Conservation (phyloP, 1,140 invertebrate species). For the Anthonomus grandis region DNA sequence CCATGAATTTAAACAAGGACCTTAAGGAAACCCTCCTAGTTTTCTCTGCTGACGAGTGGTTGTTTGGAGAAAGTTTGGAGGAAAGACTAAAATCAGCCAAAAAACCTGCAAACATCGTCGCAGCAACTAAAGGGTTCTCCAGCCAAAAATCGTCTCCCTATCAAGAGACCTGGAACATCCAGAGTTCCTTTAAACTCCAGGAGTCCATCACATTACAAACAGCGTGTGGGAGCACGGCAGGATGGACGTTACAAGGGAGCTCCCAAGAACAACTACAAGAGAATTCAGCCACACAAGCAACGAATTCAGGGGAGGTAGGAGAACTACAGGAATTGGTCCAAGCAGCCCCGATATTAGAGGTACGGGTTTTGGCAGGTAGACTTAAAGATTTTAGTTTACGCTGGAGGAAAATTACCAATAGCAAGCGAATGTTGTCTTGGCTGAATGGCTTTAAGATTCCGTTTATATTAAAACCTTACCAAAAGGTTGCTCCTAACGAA, state of each 20-base stretch:
- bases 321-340: background rate
- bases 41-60: constrained; percentile 4
- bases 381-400: background rate
- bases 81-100: constrained; percentile 17
- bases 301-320: background rate
- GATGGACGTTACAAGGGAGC: background rate
- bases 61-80: constrained; percentile 15
- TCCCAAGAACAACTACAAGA: background rate
- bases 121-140: background rate
- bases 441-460: constrained; percentile 12
- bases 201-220: background rate
- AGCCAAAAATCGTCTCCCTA: too few relatives aligned
- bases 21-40: constrained; percentile 2
- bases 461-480: constrained; percentile 5
- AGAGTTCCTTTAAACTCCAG: constrained; percentile 9
- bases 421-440: constrained; percentile 8
- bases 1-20: too few relatives aligned
- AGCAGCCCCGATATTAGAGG: background rate
- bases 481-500: constrained; percentile 5
- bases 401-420: constrained; percentile 9
- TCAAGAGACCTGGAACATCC: background rate
- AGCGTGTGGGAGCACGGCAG: background rate
- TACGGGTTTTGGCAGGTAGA: background rate
- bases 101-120: background rate
- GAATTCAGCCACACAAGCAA: too few relatives aligned